phyloP scores from a whole-genome alignment of 2,888 invertebrate species.

The Sphaerophoria taeniata region DNA sequence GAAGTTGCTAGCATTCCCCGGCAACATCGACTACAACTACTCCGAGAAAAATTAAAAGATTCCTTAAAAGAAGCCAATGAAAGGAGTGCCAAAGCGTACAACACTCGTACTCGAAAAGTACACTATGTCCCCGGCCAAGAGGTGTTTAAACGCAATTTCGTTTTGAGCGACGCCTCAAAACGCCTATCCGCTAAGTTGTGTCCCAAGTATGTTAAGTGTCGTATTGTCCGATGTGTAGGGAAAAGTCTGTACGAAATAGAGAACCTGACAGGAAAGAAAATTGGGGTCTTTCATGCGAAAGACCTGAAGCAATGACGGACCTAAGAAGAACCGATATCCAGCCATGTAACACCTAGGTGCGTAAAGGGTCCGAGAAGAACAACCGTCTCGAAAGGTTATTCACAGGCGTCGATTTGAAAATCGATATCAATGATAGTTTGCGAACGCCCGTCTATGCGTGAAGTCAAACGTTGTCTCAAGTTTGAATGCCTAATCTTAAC shows the following conservation, averaged over 20 bases:
- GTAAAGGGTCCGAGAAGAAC: too few species aligned
- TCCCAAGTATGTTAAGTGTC: slow-evolving; percentile 11
- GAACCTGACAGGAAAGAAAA: slow-evolving; percentile 13
- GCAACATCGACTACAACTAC: background rate
- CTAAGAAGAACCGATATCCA: background rate
- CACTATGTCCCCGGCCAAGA: background rate
- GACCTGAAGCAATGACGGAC: background rate
- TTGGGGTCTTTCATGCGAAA: slow-evolving; percentile 16
- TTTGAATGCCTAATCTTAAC: too few species aligned
- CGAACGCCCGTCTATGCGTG: too few species aligned
- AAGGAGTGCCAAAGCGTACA: background rate
- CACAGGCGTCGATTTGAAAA: too few species aligned
- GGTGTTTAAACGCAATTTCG: slow-evolving; percentile 1
- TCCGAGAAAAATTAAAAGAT: background rate
- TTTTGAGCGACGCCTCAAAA: slow-evolving; percentile 1
- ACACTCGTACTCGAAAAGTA: background rate
- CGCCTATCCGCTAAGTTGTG: background rate
- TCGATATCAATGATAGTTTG: too few species aligned
- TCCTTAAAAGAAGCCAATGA: background rate
- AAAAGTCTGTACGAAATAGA: background rate
- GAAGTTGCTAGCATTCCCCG: background rate
- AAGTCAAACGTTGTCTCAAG: too few species aligned
- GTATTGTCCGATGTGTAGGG: background rate
- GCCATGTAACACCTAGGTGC: too few species aligned
- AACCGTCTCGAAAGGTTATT: too few species aligned